Evolutionary conservation across 2,888 invertebrate species (phyloP).

Genomic region (Lasioglossum oenotherae): DNA sequence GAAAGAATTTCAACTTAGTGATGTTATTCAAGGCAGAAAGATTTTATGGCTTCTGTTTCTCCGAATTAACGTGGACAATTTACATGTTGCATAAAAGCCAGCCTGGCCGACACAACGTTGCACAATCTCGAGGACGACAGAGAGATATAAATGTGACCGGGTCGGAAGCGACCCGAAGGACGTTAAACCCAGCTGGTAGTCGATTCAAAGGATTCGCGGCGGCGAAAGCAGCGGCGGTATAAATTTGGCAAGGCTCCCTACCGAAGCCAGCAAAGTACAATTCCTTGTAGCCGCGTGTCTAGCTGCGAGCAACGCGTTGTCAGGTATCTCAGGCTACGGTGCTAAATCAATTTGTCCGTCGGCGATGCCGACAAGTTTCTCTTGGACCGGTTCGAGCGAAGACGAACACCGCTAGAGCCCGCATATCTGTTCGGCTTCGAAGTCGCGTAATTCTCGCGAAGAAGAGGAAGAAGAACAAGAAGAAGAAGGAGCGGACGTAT

Average conservation of each 20-base stretch:
- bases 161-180: neutral
- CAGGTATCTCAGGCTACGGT: conserved; percentile 49
- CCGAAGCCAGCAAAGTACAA: conserved; percentile 35
- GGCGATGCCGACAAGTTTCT: conserved; percentile 51
- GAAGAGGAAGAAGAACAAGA: conserved; percentile 26
- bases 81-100: neutral
- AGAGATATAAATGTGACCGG: neutral
- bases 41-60: no score
- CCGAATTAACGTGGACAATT: neutral
- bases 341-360: conserved; percentile 57
- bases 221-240: conserved; percentile 14
- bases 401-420: conserved; percentile 23
- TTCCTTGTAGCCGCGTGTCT: conserved; percentile 54
- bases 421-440: conserved; percentile 19
- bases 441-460: conserved; percentile 20
- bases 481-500: conserved; percentile 5
- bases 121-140: neutral
- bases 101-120: neutral
- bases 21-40: no score
- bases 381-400: conserved; percentile 47
- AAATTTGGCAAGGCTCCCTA: conserved; percentile 41
- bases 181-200: neutral
- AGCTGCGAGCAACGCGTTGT: conserved; percentile 47
- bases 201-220: conserved; percentile 5
- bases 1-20: neutral